These are phyloP conservation scores for Fopius arisanus DNA, from an alignment of 1,140 invertebrate species.

Conservation along the genomic window DNA sequence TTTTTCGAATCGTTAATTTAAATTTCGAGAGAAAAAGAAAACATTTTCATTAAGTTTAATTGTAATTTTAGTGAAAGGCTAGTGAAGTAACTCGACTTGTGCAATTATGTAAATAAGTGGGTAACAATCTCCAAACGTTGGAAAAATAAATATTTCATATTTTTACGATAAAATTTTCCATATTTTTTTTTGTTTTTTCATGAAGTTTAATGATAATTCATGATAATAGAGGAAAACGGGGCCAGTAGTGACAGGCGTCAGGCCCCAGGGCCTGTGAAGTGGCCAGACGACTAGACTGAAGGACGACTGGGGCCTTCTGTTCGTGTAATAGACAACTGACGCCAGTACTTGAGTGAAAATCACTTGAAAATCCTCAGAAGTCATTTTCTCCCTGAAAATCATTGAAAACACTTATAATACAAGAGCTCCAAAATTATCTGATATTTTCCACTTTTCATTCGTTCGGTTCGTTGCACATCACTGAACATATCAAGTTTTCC, in stretches of 20 bases:
- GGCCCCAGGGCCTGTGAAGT: not conserved
- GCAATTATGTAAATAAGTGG: conserved; percentile 3
- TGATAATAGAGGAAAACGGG: not conserved
- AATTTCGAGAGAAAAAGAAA: too few species aligned
- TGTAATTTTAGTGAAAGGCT: not conserved
- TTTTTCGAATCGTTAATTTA: too few species aligned
- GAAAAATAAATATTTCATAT: not conserved
- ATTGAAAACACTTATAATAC: not conserved
- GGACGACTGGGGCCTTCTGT: not conserved
- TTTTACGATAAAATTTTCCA: not conserved
- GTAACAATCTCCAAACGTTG: not conserved
- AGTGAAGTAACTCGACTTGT: not conserved
- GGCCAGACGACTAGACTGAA: conserved; percentile 10
- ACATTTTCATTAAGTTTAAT: too few species aligned
- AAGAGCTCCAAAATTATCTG: too few species aligned
- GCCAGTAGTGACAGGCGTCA: conserved; percentile 5
- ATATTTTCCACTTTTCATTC: too few species aligned
- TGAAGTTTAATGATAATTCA: not conserved
- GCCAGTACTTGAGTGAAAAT: not conserved
- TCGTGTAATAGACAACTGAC: not conserved
- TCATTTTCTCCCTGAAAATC: not conserved
- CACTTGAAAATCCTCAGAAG: not conserved
- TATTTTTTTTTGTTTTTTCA: not conserved
- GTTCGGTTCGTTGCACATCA: too few species aligned
- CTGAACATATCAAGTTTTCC: too few species aligned